Conservation (phyloP, 2,888 invertebrate species). For the Autographa gamma region DNA sequence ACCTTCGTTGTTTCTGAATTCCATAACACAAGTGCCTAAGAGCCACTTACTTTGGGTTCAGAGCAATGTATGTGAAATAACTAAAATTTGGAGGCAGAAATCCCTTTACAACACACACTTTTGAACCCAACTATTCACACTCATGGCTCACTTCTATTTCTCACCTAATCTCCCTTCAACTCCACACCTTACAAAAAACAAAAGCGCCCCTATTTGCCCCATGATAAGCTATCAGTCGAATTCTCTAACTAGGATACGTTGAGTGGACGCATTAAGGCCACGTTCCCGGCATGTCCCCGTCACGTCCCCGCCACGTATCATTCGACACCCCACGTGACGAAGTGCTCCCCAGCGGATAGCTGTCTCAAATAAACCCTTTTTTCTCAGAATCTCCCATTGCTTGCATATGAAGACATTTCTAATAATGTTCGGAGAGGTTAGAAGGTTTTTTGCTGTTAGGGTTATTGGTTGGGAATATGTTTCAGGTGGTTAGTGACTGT, state of each 20-base stretch:
- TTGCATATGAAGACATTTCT: conserved; percentile 62
- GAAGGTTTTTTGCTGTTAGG: conserved; percentile 23
- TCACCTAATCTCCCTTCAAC: too few relatives aligned
- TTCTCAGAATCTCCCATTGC: conserved; percentile 64
- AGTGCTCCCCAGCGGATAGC: conserved; percentile 66
- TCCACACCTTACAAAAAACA: neutral
- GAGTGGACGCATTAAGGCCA: conserved; percentile 63
- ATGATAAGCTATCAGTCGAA: conserved; percentile 58
- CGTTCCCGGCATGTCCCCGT: conserved; percentile 54
- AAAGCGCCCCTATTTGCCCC: conserved; percentile 7
- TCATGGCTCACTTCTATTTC: too few relatives aligned
- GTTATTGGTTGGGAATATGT: conserved; percentile 29
- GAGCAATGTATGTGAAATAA: too few relatives aligned
- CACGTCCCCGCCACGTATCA: conserved; percentile 57
- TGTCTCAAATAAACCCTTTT: conserved; percentile 66
- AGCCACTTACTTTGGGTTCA: too few relatives aligned
- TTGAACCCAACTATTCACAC: too few relatives aligned
- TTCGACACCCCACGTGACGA: conserved; percentile 70
- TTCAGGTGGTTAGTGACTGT: conserved; percentile 13
- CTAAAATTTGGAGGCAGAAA: too few relatives aligned
- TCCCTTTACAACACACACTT: too few relatives aligned
- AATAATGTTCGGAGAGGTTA: conserved; percentile 55
- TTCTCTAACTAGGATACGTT: conserved; percentile 55
- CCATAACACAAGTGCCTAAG: too few relatives aligned
- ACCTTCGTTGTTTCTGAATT: too few relatives aligned